Evolutionary conservation across 2,797 vertebrate genomes (phyloP), one percentile per base, ranked within the genome.

Genomic region (Notolepis coatsorum): DNA sequence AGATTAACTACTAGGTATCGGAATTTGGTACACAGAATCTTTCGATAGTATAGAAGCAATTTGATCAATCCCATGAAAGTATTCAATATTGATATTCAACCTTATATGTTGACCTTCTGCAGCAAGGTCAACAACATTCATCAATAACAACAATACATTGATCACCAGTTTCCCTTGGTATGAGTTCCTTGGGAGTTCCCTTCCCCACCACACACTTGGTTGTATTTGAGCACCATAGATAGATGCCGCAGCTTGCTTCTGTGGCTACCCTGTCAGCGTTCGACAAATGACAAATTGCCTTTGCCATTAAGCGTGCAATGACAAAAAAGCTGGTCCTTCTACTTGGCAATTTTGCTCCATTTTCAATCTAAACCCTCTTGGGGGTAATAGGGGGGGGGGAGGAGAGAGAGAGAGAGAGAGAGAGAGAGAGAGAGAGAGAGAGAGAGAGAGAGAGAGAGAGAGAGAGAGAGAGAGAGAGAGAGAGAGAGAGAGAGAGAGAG

Each of bases 251-350:
- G n/a, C 41, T n/a, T n/a, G 54, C 38, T 28, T 18, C 63, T 21
- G 28, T 24, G 23, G 0, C 42, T 0, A 27, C 39, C 66, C 58
- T 42, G 42, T 77, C 64, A 69, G 67, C 54, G 68, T 73, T 58
- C 62, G 56, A n/a, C n/a, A n/a, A n/a, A n/a, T 8, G n/a, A 10
- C 58, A 79, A 71, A 81, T 50, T 70, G 77, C 70, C 25, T 61
- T 37, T 2, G 10, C 8, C 10, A 10, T 13, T 45, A 20, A n/a
- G 7, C 42, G n/a, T 10, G n/a, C 1, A 23, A 24, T 23, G 56
- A 58, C 41, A 54, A 20, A 62, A n/a, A 53, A 33, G 8, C 35
- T 28, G 1, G 31, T 46, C 5, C 13, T 3, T 7, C 69, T 39
- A 67, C 61, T 52, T 56, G 63, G 37, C 51, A 49, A 75, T 81